Percentiles rank a stretch among this genome's conserved stretches.
Conservation (phyloP, 2,797 vertebrate genomes). For the Melanotaenia trifasciata region DNA sequence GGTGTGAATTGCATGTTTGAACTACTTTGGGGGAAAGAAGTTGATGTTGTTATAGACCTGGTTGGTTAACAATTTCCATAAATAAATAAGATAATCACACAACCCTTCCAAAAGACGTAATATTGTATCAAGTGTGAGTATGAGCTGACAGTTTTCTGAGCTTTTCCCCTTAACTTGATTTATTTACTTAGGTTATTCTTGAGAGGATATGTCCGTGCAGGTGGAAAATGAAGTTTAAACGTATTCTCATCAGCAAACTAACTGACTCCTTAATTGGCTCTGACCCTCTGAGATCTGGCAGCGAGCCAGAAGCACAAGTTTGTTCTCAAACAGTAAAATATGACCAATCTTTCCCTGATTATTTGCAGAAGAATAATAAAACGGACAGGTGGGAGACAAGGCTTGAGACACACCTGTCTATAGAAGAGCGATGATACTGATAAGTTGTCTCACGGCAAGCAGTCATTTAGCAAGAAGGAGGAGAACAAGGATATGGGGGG, state of each 20-base stretch:
- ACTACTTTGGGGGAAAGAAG: not conserved
- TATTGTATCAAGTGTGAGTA: not conserved
- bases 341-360: constrained; percentile 58
- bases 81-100: not conserved
- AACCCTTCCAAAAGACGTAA: not conserved
- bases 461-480: constrained; percentile 65
- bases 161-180: not conserved
- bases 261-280: constrained; percentile 24
- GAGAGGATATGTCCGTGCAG: too few relatives aligned
- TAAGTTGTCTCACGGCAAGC: constrained; percentile 64
- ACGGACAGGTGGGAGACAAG: constrained; percentile 84
- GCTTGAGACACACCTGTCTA: constrained; percentile 79
- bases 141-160: not conserved
- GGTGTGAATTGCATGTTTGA: constrained; percentile 14
- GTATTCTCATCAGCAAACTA: constrained; percentile 40
- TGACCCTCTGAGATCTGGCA: constrained; percentile 37
- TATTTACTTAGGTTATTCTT: not conserved
- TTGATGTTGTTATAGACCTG: not conserved
- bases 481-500: constrained; percentile 14
- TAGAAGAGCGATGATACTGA: constrained; percentile 66
- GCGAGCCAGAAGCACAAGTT: constrained; percentile 33
- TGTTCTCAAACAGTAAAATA: constrained; percentile 82
- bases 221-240: constrained; percentile 13
- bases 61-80: not conserved
- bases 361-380: constrained; percentile 84